A percentile compares a stretch with the other conserved stretches of the same genome.
Evolutionary conservation across 2,113 vertebrate genomes (phyloP).

Genomic region (Ceyx margarethae): DNA sequence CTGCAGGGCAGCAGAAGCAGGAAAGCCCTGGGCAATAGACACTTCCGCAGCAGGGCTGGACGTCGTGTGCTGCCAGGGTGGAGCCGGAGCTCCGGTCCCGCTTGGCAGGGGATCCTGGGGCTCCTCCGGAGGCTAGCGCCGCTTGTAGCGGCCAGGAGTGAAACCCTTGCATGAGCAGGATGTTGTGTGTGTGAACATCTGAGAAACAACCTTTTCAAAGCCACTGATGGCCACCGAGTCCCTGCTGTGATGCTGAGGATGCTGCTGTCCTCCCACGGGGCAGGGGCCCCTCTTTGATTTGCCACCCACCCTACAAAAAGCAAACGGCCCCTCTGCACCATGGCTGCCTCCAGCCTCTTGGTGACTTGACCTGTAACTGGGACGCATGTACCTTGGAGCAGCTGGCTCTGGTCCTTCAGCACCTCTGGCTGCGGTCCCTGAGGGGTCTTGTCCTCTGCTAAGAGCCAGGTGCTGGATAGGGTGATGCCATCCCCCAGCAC

Average conservation of each 20-base stretch:
- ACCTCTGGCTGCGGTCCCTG: not conserved
- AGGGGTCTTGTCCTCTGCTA: not conserved
- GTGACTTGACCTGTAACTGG: not conserved
- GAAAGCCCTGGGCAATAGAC: not conserved
- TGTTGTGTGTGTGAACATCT: not conserved
- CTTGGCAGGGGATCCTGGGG: not conserved
- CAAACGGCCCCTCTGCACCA: not conserved
- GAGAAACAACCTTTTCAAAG: not conserved
- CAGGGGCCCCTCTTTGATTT: not conserved
- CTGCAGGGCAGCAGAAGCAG: not conserved
- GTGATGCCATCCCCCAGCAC: not conserved
- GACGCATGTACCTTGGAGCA: not conserved
- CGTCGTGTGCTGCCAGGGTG: not conserved
- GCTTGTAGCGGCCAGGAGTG: not conserved
- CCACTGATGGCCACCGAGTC: not conserved
- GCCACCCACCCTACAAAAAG: not conserved
- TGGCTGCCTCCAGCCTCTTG: not conserved
- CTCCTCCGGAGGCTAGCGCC: not conserved
- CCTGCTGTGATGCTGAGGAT: not conserved
- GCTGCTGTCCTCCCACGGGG: not conserved
- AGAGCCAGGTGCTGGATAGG: not conserved
- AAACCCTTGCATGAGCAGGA: not conserved
- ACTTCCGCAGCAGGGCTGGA: not conserved
- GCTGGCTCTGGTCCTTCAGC: constrained; percentile 2
- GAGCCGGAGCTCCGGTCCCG: not conserved